Conservation (phyloP, 2,797 vertebrate species). For the Netta rufina region DNA sequence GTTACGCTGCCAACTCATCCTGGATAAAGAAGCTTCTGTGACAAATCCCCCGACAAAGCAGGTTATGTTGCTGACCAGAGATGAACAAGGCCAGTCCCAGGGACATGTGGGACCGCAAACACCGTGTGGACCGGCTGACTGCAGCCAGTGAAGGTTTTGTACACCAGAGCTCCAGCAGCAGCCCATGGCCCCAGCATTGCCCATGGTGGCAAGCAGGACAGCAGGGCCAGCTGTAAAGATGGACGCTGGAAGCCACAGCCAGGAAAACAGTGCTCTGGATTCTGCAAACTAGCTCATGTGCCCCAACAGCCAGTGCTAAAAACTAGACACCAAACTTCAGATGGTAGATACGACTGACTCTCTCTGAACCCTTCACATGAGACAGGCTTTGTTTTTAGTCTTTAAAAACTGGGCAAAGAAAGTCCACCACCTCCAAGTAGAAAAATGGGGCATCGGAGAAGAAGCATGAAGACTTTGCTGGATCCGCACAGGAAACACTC, state of each 20-base stretch:
- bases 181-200: fast-evolving
- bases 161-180: not conserved
- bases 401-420: not conserved
- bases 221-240: not conserved
- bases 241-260: not conserved
- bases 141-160: not conserved
- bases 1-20: not conserved
- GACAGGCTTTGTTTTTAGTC: not conserved
- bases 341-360: not conserved
- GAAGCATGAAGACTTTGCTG: not conserved
- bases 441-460: not conserved
- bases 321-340: not conserved
- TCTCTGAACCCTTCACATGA: not conserved
- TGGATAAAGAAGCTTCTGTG: not conserved
- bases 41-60: not conserved
- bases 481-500: not conserved
- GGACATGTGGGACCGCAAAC: not conserved
- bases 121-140: not conserved
- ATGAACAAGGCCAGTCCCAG: not conserved
- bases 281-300: not conserved
- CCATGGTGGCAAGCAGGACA: not conserved
- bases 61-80: not conserved
- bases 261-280: not conserved
- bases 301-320: not conserved
- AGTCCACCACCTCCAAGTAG: not conserved